These are phyloP conservation scores for Anastrepha obliqua DNA, from an alignment of 1,140 invertebrate species.

Conservation along the genomic window DNA sequence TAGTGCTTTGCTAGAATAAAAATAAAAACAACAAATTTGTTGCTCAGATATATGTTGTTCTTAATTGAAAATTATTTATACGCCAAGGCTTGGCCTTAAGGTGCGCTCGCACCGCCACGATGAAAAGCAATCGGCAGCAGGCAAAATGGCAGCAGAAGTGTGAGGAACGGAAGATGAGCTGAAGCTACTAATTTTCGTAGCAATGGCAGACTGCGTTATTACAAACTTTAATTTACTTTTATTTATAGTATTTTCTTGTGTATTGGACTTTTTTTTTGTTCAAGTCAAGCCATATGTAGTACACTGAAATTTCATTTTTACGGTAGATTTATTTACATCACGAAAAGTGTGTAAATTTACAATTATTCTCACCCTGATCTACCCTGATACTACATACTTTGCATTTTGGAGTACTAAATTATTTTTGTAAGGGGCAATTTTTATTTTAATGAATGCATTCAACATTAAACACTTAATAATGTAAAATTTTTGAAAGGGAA, in stretches of 20 bases:
- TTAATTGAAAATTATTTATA: slow-evolving; percentile 46
- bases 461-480: no score
- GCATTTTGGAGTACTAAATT: no score
- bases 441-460: no score
- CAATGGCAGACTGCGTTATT: neutral
- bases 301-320: no score
- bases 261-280: no score
- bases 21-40: neutral
- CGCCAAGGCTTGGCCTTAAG: slow-evolving; percentile 45
- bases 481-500: no score
- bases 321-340: no score
- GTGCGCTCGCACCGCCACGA: slow-evolving; percentile 12
- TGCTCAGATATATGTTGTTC: slow-evolving; percentile 28
- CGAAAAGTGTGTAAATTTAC: no score
- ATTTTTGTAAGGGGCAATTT: no score
- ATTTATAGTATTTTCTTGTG: neutral
- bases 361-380: no score
- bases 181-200: neutral
- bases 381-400: no score
- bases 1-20: neutral
- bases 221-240: neutral
- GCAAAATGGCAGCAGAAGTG: neutral
- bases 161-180: neutral
- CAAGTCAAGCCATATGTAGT: no score
- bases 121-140: neutral